Evolutionary conservation across 2,797 vertebrate species (phyloP).

Genomic region (Helarctos malayanus): DNA sequence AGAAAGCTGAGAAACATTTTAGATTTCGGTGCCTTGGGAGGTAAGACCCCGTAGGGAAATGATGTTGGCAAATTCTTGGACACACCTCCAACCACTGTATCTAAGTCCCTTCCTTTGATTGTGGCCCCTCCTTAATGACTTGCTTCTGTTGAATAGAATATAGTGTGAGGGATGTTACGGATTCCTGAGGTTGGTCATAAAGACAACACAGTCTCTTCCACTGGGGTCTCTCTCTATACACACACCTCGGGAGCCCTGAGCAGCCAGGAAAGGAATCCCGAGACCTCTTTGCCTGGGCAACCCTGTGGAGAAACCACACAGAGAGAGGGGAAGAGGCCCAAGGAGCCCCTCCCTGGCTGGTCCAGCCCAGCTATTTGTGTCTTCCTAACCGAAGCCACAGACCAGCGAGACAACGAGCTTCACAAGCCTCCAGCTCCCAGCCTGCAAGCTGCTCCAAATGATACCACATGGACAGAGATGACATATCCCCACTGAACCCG

Average conservation of each 20-base stretch:
- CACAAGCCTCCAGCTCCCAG: too few species aligned
- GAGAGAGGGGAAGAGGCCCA: too few species aligned
- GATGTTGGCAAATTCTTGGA: not conserved
- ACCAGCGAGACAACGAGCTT: not conserved
- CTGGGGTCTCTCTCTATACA: not conserved
- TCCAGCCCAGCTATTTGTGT: not conserved
- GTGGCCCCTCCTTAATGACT: not conserved
- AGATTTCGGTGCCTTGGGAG: not conserved
- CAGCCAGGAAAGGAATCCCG: not conserved
- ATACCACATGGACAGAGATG: not conserved
- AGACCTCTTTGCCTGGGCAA: not conserved
- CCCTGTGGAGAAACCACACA: not conserved
- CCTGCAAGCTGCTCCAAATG: not conserved
- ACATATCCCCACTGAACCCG: too few species aligned
- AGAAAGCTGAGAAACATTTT: not conserved
- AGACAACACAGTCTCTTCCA: not conserved
- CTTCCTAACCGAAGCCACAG: not conserved
- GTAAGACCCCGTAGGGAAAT: not conserved
- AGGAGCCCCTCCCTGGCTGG: not conserved
- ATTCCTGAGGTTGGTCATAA: not conserved
- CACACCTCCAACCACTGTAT: not conserved
- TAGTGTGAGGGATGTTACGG: too few species aligned
- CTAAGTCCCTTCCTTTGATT: not conserved
- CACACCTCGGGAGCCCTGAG: not conserved
- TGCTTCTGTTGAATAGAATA: not conserved